Evolutionary conservation across 2,113 vertebrate genomes (phyloP), one percentile per base, ranked within the genome.

Genomic region (Strix aluco): DNA sequence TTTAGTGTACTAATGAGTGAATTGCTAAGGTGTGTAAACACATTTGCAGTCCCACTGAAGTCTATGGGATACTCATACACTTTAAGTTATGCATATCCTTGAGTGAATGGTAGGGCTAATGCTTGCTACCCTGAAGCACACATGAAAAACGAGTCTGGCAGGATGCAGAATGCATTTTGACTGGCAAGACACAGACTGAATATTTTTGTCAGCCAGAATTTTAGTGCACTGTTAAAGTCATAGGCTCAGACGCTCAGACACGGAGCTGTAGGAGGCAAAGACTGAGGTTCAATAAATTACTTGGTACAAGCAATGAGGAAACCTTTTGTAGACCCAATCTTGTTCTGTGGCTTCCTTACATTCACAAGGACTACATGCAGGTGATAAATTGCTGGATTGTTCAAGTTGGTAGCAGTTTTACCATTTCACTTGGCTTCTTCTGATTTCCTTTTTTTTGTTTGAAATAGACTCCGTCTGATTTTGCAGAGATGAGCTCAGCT

Each of bases 401-500:
- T 92, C 36, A 67, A 71, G 47, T 46, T 0, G 0, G 42, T 30
- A 54, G 40, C 49, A 65, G 30, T 66, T 94, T 91, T 87, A 49
- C 38, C 73, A 38, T 87, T 95, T 96, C 65, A 62, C 49, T 87
- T 81, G 77, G 42, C 46, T 80, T 61, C 70, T 87, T 82, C n/a
- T 51, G 66, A 66, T 95, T 95, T 91, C 58, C 57, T 81, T 78
- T 93, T 93, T 84, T 54, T 72, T 59, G 18, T 89, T 82, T 69
- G 73, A 85, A 94, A 85, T 16, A 34, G 44, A 38, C 46, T 85
- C 52, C 47, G 20, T 78, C 57, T 77, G 86, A 96, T 94, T 92
- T 73, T 77, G 49, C 66, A 80, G 29, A 23, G 73, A 82, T 94
- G 88, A 94, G 72, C 88, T 95, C 86, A 91, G 46, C 58, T 92